Percentiles rank a stretch among this genome's conserved stretches.
These are phyloP conservation scores for Muscicapa adusta DNA, from an alignment of 2,113 vertebrate genomes.

Conservation along the genomic window DNA sequence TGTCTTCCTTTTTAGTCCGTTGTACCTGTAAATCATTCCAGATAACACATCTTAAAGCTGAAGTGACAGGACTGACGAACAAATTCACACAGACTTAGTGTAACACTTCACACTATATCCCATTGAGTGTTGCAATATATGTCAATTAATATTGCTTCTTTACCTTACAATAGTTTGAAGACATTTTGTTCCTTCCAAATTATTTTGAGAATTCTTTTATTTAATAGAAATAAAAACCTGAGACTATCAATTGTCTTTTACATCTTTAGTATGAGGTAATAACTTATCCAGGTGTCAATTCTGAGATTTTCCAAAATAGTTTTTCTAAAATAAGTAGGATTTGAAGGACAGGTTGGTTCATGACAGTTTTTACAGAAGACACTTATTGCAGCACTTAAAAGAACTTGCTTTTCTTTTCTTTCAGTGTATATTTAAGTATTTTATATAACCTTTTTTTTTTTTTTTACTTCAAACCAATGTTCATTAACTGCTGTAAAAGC, in stretches of 20 bases:
- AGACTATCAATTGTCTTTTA: constrained; percentile 27
- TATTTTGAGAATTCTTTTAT: constrained; percentile 43
- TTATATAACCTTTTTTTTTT: neutral
- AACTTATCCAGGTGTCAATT: neutral
- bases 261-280: neutral
- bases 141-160: constrained; percentile 77
- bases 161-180: constrained; percentile 71
- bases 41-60: constrained; percentile 76
- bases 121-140: constrained; percentile 75
- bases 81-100: constrained; percentile 78
- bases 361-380: neutral
- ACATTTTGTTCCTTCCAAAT: constrained; percentile 63
- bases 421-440: constrained; percentile 1
- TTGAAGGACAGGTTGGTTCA: neutral
- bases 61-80: constrained; percentile 76
- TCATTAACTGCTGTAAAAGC: neutral
- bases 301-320: constrained; percentile 14
- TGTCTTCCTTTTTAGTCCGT: constrained; percentile 69
- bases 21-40: constrained; percentile 76
- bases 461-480: neutral
- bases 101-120: constrained; percentile 77
- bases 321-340: constrained; percentile 21
- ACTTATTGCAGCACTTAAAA: neutral
- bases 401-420: neutral
- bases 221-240: constrained; percentile 20